Base-by-base conservation (phyloP, 2,888 invertebrate genomes). In the Tiliacea aurago region DNA sequence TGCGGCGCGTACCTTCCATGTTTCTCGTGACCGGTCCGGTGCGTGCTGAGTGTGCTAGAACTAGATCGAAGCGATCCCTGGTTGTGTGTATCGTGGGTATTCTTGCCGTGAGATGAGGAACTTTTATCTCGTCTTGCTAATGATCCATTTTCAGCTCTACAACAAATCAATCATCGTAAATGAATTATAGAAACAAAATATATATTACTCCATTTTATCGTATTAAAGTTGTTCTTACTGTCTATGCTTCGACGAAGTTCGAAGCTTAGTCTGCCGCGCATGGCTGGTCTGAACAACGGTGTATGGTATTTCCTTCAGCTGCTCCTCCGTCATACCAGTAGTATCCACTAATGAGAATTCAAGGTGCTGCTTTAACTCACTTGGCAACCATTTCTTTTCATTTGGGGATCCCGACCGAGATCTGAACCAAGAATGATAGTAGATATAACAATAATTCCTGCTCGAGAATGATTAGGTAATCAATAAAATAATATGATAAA, bases 281-380 rank as follows among this genome's bases (percentile, higher is more conserved):
- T 97, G 97, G 91, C 94, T 96, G 78, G 98, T 98, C 93, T 98
- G 98, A 23, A 98, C 98, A 62, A 98, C 98, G 0, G 98, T 98
- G 92, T 99, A 99, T 4, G 98, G 98, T 89, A 99, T 98, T 94
- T 98, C 98, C 80, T 98, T 97, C 43, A 98, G 96, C 91, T 98
- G 98, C 84, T 98, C 98, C 90, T 98, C 98, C 67, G 98, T 98
- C 98, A 99, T 98, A 76, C 99, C 99, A 37, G 98, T 97, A 0
- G 99, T 99, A 88, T 99, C 99, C 72, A 99, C 98, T 90, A 99
- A 96, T 90, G 98, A 98, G 93, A 98, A 99, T 92, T 99, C 98
- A 88, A 99, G 96, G 92, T 99, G 98, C 91, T 98, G 98, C 90
- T 98, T 98, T 82, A 98, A 93, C 93, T 98, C 98, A 82, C 97